phyloP scores from a whole-genome alignment of 2,888 invertebrate species.

The Archaeoteleia sp. region DNA sequence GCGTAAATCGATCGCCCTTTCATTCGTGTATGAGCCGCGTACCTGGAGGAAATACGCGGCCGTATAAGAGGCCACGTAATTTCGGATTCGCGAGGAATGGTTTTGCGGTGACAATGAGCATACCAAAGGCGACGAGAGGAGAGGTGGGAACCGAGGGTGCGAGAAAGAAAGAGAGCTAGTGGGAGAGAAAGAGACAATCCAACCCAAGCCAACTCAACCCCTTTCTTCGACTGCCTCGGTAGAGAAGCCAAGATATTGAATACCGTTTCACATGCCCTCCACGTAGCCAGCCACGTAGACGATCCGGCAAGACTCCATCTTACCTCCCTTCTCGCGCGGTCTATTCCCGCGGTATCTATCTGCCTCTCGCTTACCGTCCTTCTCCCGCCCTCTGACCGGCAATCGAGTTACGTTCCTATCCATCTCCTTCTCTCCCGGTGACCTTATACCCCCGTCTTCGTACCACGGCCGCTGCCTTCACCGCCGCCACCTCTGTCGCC shows the following conservation, averaged over 20 bases:
- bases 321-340: conserved; percentile 34
- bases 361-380: neutral
- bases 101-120: conserved; percentile 69
- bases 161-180: conserved; percentile 10
- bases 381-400: neutral
- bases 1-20: conserved; percentile 54
- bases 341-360: conserved; percentile 5
- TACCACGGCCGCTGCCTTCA: conserved; percentile 12
- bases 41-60: conserved; percentile 47
- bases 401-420: conserved; percentile 4
- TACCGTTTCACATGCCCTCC: conserved; percentile 71
- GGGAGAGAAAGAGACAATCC: conserved; percentile 27
- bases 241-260: conserved; percentile 67
- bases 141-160: neutral
- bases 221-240: conserved; percentile 25
- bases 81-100: conserved; percentile 65
- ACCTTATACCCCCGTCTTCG: conserved; percentile 55
- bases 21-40: conserved; percentile 35
- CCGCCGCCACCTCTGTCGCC: conserved; percentile 20
- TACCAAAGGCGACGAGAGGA: conserved; percentile 56
- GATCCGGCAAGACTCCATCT: conserved; percentile 40
- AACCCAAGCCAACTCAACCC: conserved; percentile 27
- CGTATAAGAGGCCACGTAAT: conserved; percentile 60
- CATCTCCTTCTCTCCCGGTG: conserved; percentile 50
- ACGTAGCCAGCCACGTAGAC: conserved; percentile 62